These are phyloP conservation scores for Crocuta crocuta DNA, from an alignment of 2,113 vertebrate genomes.

Conservation along the genomic window DNA sequence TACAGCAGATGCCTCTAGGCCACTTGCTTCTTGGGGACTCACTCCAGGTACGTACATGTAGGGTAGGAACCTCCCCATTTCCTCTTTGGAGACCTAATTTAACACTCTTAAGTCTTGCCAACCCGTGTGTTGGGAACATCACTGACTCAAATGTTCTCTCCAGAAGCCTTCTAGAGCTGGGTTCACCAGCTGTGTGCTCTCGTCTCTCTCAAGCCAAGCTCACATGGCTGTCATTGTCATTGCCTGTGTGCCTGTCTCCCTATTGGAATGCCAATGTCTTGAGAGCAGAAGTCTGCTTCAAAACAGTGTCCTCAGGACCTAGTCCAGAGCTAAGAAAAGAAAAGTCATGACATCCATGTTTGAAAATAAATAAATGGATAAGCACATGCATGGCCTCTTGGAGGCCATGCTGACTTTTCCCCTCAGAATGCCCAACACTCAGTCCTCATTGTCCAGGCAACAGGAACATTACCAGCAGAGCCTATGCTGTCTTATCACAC, in stretches of 20 bases:
- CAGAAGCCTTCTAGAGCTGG: background rate
- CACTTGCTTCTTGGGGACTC: background rate
- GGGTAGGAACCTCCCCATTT: background rate
- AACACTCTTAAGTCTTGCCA: background rate
- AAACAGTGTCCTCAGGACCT: background rate
- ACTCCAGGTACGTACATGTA: background rate
- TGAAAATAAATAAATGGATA: background rate
- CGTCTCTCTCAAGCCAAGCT: background rate
- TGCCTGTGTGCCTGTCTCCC: background rate
- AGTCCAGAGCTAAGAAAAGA: background rate
- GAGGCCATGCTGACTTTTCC: background rate
- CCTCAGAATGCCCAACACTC: background rate
- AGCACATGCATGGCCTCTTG: background rate
- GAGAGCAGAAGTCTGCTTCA: background rate
- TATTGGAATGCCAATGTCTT: background rate
- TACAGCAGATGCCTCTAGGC: background rate
- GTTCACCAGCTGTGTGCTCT: background rate
- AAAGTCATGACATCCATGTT: background rate
- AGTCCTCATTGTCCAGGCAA: background rate
- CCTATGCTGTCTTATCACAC: constrained; percentile 8
- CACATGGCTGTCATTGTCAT: background rate
- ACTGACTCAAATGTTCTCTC: background rate
- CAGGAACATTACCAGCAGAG: constrained; percentile 43
- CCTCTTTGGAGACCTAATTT: background rate
- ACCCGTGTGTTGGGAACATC: background rate